These are phyloP conservation scores for Agraylea sexmaculata DNA, from an alignment of 1,140 invertebrate species.

Conservation along the genomic window DNA sequence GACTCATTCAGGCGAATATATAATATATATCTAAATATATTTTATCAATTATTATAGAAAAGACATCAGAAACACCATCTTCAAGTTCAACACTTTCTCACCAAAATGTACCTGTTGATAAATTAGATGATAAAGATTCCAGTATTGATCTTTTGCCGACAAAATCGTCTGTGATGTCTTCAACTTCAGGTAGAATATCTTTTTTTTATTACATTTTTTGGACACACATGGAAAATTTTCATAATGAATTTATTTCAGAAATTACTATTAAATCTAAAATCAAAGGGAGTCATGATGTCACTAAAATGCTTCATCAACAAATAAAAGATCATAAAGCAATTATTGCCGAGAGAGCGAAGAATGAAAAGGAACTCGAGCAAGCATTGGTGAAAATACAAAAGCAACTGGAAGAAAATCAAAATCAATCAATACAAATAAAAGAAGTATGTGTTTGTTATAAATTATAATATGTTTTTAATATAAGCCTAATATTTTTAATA, in stretches of 20 bases:
- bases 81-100: no score
- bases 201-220: not conserved
- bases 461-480: slow-evolving; percentile 5
- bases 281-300: slow-evolving; percentile 17
- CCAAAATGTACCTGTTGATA: no score
- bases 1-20: not conserved
- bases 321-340: slow-evolving; percentile 20
- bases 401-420: slow-evolving; percentile 19
- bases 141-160: not conserved
- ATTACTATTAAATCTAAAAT: slow-evolving; percentile 13
- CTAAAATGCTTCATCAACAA: slow-evolving; percentile 19
- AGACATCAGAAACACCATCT: no score
- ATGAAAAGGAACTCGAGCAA: slow-evolving; percentile 18
- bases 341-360: slow-evolving; percentile 19
- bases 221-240: no score
- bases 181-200: not conserved
- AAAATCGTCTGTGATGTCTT: not conserved
- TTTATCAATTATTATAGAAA: no score
- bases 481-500: slow-evolving; percentile 2
- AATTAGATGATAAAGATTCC: no score
- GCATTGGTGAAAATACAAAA: slow-evolving; percentile 20
- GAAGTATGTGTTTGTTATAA: slow-evolving; percentile 11
- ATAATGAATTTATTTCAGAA: no score
- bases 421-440: slow-evolving; percentile 15
- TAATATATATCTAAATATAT: no score